phyloP scores from a whole-genome alignment of 2,113 vertebrate genomes.

The chimpanzee (Pan troglodytes) region NHGRI_mPanTro3-v2.1_pri NC_072401.2:134084501-134085000 shows the following conservation, averaged over 20 bases:
- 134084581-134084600: background rate
- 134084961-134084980: background rate
- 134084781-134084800: background rate
- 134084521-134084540: background rate
- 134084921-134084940: background rate
- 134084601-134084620: background rate
- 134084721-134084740: background rate
- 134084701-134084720: background rate
- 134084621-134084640: background rate
- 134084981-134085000: background rate
- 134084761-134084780: background rate
- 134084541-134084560: background rate
- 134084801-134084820: background rate
- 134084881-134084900: background rate
- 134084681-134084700: background rate
- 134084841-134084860: background rate
- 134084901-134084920: background rate
- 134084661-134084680: background rate
- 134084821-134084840: background rate
- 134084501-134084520: background rate
- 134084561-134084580: background rate
- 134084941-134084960: background rate
- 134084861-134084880: background rate
- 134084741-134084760: background rate
- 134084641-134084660: background rate